A percentile compares a stretch with the other conserved stretches of the same genome.
These are phyloP conservation scores for Grantiella picta DNA, from an alignment of 2,113 vertebrate genomes.

Conservation along the genomic window DNA sequence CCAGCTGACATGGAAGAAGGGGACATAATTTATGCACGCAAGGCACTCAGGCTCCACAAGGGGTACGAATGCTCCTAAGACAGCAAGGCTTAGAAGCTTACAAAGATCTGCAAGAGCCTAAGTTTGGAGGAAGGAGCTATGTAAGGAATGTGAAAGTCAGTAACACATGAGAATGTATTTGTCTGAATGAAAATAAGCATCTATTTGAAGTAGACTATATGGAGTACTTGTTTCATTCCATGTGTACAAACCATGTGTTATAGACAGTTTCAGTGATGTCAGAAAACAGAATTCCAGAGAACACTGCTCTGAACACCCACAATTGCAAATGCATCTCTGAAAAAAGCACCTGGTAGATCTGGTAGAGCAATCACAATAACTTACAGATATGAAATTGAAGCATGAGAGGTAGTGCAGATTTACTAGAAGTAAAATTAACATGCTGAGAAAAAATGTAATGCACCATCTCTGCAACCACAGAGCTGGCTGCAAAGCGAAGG, in stretches of 20 bases:
- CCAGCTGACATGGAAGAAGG: neutral
- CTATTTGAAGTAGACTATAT: neutral
- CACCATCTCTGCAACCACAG: neutral
- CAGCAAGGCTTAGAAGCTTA: neutral
- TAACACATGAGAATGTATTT: neutral
- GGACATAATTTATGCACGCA: fast-evolving
- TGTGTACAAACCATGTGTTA: neutral
- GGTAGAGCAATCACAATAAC: neutral
- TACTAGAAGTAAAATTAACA: neutral
- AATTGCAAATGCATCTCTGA: neutral
- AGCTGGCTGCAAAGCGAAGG: neutral
- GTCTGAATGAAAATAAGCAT: neutral
- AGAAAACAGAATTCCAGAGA: neutral
- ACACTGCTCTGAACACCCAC: neutral
- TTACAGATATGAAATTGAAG: neutral
- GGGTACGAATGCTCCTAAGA: neutral
- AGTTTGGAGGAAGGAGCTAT: neutral
- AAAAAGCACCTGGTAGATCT: neutral
- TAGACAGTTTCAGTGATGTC: neutral
- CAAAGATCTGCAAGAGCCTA: neutral
- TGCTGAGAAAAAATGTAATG: neutral
- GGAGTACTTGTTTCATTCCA: neutral
- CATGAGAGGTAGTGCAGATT: neutral
- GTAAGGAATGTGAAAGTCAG: neutral
- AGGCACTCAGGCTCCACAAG: neutral